phyloP scores from a whole-genome alignment of 1,140 invertebrate genomes.

The Drosophila subobscura region DNA sequence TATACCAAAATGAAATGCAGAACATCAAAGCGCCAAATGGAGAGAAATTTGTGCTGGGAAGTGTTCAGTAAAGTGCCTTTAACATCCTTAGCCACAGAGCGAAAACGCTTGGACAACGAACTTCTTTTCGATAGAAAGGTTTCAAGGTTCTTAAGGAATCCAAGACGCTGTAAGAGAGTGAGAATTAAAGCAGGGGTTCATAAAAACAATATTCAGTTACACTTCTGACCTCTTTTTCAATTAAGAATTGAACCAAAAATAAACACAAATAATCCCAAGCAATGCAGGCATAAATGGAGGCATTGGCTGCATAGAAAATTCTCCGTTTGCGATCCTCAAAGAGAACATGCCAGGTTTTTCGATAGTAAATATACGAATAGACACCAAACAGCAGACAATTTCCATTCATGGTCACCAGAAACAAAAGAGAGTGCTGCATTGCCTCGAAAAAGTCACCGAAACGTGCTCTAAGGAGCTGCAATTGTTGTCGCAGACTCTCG shows the following conservation, averaged over 20 bases:
- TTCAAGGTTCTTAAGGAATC: conserved; percentile 26
- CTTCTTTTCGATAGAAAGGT: conserved; percentile 7
- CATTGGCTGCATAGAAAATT: conserved; percentile 72
- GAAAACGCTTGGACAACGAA: conserved; percentile 11
- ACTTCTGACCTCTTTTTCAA: conserved; percentile 54
- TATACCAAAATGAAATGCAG: conserved; percentile 39
- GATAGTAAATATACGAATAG: conserved; percentile 55
- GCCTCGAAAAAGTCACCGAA: conserved; percentile 25
- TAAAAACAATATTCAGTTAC: background rate
- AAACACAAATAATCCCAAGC: conserved; percentile 62
- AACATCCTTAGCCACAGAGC: conserved; percentile 46
- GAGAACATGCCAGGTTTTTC: conserved; percentile 60
- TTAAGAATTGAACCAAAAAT: conserved; percentile 24
- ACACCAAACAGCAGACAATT: conserved; percentile 62
- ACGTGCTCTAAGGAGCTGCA: conserved; percentile 35
- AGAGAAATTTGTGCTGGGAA: conserved; percentile 35
- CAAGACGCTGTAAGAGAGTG: conserved; percentile 25
- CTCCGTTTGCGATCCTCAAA: conserved; percentile 51
- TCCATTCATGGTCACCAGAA: conserved; percentile 60
- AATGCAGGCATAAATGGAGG: conserved; percentile 68
- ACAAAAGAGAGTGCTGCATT: conserved; percentile 51
- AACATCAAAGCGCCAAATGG: conserved; percentile 40
- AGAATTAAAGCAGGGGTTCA: background rate
- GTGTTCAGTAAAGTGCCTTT: conserved; percentile 9
- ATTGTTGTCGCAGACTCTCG: conserved; percentile 15